Evolutionary conservation across 2,113 vertebrate species (phyloP).

Genomic region (Coregonus clupeaformis): DNA sequence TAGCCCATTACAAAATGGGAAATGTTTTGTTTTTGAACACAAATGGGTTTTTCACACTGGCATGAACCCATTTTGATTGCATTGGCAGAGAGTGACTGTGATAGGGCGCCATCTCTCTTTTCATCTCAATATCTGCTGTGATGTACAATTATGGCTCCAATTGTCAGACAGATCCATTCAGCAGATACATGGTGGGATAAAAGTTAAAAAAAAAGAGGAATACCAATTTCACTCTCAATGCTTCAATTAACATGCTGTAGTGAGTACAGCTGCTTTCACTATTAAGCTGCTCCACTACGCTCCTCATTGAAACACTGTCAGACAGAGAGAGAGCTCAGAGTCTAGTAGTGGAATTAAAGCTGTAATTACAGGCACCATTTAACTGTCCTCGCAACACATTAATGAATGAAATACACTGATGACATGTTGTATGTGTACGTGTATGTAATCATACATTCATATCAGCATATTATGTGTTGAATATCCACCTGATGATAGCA

Average conservation of each 20-base stretch:
- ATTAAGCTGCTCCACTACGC: constrained; percentile 35
- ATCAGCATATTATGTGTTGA: background rate
- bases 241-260: constrained; percentile 77
- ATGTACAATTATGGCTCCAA: constrained; percentile 76
- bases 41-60: constrained; percentile 83
- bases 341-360: constrained; percentile 8
- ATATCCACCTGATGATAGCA: background rate
- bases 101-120: constrained; percentile 80
- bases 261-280: constrained; percentile 44
- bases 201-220: constrained; percentile 60
- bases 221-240: constrained; percentile 67
- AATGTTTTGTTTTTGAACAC: constrained; percentile 85
- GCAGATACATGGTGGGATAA: constrained; percentile 66
- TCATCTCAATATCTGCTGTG: constrained; percentile 71
- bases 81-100: constrained; percentile 63
- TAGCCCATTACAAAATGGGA: constrained; percentile 77
- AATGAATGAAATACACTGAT: background rate
- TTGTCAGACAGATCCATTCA: constrained; percentile 68
- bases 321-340: constrained; percentile 25
- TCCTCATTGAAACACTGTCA: constrained; percentile 31
- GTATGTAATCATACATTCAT: background rate
- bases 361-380: constrained; percentile 12
- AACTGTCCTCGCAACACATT: background rate
- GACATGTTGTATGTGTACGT: background rate
- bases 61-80: constrained; percentile 66